Evolutionary conservation across 2,113 vertebrate genomes (phyloP).

Genomic region (Chaenogobius annularis): DNA sequence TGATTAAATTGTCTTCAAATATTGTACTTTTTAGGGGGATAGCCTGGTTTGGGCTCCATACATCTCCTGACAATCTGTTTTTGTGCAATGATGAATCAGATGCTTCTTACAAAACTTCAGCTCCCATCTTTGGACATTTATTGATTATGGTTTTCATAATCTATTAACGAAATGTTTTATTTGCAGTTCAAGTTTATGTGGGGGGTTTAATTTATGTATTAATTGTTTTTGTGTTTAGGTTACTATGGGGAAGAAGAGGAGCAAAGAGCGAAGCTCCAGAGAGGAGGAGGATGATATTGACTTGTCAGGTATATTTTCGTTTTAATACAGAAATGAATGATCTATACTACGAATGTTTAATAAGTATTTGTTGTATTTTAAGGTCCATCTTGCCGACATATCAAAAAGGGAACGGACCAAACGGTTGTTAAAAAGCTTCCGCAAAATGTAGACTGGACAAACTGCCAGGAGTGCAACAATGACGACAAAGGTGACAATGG

Average conservation of each 20-base stretch:
- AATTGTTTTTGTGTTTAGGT: conserved; percentile 14
- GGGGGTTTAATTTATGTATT: no score
- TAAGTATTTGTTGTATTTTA: neutral
- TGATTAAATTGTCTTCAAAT: no score
- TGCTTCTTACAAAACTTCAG: no score
- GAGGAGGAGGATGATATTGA: conserved; percentile 62
- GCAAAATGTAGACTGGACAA: conserved; percentile 76
- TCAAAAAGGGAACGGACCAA: conserved; percentile 88
- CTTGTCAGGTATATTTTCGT: conserved; percentile 57
- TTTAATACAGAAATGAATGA: neutral
- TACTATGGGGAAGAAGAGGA: conserved; percentile 78
- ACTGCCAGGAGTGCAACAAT: conserved; percentile 87
- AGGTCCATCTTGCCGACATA: conserved; percentile 85
- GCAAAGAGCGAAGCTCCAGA: conserved; percentile 58
- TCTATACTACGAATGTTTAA: neutral
- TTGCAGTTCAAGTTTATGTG: no score
- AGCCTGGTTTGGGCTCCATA: no score
- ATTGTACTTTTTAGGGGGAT: no score
- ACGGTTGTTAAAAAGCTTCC: conserved; percentile 82
- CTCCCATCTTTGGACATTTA: no score
- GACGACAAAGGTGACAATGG: conserved; percentile 64
- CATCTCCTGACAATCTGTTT: no score
- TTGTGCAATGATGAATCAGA: no score
- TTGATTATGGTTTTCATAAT: no score
- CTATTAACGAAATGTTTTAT: neutral